These are phyloP conservation scores for Pentamera pediparva DNA, from an alignment of 53 echinoderm and acorn worm genomes.

Conservation along the genomic window DNA sequence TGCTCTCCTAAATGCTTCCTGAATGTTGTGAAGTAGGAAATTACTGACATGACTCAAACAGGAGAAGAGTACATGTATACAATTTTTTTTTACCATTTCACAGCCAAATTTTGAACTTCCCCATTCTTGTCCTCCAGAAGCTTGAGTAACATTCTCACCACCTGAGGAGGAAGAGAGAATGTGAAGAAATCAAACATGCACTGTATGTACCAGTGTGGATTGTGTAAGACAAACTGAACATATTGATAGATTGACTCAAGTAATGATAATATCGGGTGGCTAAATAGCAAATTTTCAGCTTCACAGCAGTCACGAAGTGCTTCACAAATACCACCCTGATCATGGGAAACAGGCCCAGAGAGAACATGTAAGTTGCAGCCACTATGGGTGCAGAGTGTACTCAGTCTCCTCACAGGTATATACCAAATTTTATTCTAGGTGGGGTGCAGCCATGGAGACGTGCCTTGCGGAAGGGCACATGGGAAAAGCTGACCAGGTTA, in stretches of 20 bases:
- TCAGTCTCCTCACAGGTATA: too few species aligned
- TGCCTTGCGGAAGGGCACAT: too few species aligned
- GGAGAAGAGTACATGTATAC: too few species aligned
- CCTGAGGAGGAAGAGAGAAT: slow-evolving; percentile 44
- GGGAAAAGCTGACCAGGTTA: too few species aligned
- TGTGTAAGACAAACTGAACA: background rate
- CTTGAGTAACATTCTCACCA: slow-evolving; percentile 93
- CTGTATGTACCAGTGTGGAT: background rate
- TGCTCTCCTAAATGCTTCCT: too few species aligned
- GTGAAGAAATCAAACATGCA: background rate
- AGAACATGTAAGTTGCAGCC: too few species aligned
- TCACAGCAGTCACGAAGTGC: background rate
- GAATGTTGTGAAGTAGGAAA: too few species aligned
- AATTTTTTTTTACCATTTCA: slow-evolving; percentile 75
- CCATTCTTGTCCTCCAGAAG: slow-evolving; percentile 98
- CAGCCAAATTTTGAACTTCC: slow-evolving; percentile 96
- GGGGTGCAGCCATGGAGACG: too few species aligned
- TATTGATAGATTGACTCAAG: background rate
- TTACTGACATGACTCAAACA: background rate
- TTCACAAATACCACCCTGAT: too few species aligned
- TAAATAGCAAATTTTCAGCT: background rate
- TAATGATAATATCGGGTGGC: background rate
- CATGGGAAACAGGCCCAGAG: too few species aligned
- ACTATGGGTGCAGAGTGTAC: too few species aligned
- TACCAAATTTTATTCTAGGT: too few species aligned